Evolutionary conservation across 2,797 vertebrate genomes (phyloP).

Genomic region (Zalophus californianus): DNA sequence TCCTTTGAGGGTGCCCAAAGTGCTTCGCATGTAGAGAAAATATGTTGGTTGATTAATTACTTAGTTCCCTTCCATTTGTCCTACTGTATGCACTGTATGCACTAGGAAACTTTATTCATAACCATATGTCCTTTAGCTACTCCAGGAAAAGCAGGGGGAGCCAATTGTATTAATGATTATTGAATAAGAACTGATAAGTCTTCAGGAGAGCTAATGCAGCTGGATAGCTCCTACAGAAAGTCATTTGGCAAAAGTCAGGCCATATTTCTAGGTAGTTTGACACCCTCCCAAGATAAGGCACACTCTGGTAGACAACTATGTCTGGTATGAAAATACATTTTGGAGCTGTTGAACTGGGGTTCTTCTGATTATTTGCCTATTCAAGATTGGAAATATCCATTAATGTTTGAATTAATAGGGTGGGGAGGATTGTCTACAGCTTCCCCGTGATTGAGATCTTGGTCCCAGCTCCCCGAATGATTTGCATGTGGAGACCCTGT

Average conservation of each 20-base stretch:
- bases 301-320: background rate
- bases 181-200: background rate
- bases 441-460: background rate
- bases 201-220: background rate
- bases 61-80: background rate
- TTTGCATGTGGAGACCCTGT: background rate
- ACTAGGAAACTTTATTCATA: background rate
- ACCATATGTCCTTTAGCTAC: background rate
- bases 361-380: constrained; percentile 17
- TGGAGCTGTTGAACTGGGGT: background rate
- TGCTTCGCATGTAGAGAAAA: background rate
- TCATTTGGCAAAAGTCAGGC: background rate
- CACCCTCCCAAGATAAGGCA: constrained; percentile 1
- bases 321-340: constrained; percentile 11
- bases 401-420: background rate
- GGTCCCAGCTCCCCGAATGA: background rate
- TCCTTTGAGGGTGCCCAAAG: background rate
- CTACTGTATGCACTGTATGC: too few species aligned
- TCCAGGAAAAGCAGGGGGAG: background rate
- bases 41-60: background rate
- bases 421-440: background rate
- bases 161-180: background rate
- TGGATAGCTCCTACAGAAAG: background rate
- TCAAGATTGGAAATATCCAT: background rate
- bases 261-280: background rate